These are phyloP conservation scores for Kryptolebias marmoratus DNA, from an alignment of 2,113 vertebrate genomes.

Conservation along the genomic window DNA sequence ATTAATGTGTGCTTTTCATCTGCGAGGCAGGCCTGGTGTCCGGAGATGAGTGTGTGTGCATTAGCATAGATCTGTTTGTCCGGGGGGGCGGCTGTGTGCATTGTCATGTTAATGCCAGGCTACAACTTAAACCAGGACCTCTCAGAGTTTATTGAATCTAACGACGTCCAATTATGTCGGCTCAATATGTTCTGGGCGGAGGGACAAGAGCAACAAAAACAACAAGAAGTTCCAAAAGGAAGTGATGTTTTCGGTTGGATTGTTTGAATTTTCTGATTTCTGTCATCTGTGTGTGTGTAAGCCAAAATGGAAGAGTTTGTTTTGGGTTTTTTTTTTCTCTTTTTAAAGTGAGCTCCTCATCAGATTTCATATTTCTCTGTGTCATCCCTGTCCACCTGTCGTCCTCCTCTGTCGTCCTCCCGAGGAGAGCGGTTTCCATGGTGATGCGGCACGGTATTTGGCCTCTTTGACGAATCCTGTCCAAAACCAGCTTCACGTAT, in stretches of 20 bases:
- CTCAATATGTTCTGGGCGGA: background rate
- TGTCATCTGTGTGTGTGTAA: slow-evolving; percentile 9
- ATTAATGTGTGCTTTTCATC: slow-evolving; percentile 59
- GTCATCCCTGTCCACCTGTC: background rate
- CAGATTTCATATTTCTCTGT: background rate
- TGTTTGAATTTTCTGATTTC: slow-evolving; percentile 14
- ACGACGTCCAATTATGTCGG: slow-evolving; percentile 29
- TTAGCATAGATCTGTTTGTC: slow-evolving; percentile 42
- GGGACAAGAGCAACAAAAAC: background rate
- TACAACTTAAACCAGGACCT: slow-evolving; percentile 59
- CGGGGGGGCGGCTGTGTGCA: slow-evolving; percentile 18
- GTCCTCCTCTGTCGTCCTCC: slow-evolving; percentile 2
- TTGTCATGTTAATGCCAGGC: slow-evolving; percentile 71
- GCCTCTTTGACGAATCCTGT: slow-evolving; percentile 11
- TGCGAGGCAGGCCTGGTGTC: slow-evolving; percentile 7
- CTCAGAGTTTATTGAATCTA: slow-evolving; percentile 62
- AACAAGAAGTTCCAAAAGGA: no score
- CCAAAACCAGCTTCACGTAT: background rate
- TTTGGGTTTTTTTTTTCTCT: no score
- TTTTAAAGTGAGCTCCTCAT: no score
- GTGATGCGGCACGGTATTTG: slow-evolving; percentile 46
- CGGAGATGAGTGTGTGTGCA: background rate
- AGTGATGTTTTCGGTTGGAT: no score
- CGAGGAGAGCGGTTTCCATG: slow-evolving; percentile 59
- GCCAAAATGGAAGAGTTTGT: slow-evolving; percentile 34